Base-by-base conservation (phyloP, 2,888 invertebrate genomes). In the Athalia cordata region DNA sequence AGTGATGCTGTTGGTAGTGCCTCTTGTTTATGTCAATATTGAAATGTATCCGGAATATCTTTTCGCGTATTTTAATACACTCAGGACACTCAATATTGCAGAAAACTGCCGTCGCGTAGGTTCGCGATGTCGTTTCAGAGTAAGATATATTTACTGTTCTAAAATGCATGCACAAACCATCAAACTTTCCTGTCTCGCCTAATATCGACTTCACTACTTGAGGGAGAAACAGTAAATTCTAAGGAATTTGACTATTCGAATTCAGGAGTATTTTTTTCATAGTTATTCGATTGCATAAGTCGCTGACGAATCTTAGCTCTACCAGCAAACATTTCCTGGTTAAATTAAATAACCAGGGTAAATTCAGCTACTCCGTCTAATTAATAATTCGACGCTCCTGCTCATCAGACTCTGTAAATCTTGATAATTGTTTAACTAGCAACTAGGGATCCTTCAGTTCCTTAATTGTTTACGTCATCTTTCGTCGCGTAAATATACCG, bases 11-110 rank as follows among this genome's bases (percentile, higher is more conserved):
- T 29, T 29, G 29, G 29, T 59, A 50, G 72, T 72, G 72, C 15
- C 57, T 72, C 59, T 72, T 72, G 59, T 72, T 72, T 72, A 57
- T 59, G 47, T 72, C 72, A 72, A 72, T 72, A 72, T 59, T 72
- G 57, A 59, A 72, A 72, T 50, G 45, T 72, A 72, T 72, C 59
- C 47, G 11, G 45, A 59, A 57, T 57, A 72, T 72, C 57, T 45
- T 59, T 57, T 72, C 57, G 11, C n/a, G 57, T 57, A 59, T 72
- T 72, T 59, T 57, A 43, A 57, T 57, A 45, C 57, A 72, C 57
- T 72, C 57, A 59, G 59, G 2, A 29, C 29, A 29, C 29, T 29
- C 29, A 29, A 29, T 29, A 29, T 29, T 59, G 47, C 59, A 47
- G 59, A 59, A 47, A 45, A 68, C 13, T 49, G 13, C 9, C 47